These are phyloP conservation scores for Poeciliopsis occidentalis DNA, from an alignment of 2,113 vertebrate genomes.

Conservation along the genomic window DNA sequence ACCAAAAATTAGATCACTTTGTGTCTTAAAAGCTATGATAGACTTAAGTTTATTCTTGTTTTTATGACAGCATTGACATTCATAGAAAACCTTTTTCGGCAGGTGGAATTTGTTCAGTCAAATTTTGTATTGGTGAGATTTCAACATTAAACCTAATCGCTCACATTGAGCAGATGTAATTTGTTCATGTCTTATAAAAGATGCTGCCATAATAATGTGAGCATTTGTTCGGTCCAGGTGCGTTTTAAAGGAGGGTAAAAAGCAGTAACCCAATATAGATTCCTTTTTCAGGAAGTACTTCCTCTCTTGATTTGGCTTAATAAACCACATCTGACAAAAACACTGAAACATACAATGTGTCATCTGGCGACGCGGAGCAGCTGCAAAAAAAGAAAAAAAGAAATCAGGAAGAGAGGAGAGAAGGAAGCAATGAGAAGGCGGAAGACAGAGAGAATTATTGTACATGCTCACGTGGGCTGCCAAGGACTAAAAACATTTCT, in stretches of 20 bases:
- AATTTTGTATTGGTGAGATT: too few relatives aligned
- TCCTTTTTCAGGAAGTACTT: constrained; percentile 47
- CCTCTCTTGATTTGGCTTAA: constrained; percentile 16
- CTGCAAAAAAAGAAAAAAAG: constrained; percentile 28
- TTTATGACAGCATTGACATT: too few relatives aligned
- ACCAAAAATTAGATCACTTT: too few relatives aligned
- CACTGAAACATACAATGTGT: constrained; percentile 24
- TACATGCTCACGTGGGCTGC: constrained; percentile 72
- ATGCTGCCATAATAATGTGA: too few relatives aligned
- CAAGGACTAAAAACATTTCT: constrained; percentile 68
- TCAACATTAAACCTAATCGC: too few relatives aligned
- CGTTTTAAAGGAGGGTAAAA: neutral
- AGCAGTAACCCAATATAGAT: neutral
- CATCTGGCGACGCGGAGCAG: constrained; percentile 53
- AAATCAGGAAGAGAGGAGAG: constrained; percentile 61
- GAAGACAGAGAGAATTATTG: constrained; percentile 77
- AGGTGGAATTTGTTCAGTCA: too few relatives aligned
- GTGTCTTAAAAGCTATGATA: too few relatives aligned
- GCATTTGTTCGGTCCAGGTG: constrained; percentile 13
- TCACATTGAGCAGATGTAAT: neutral
- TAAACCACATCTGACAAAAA: constrained; percentile 21
- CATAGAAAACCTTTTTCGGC: too few relatives aligned
- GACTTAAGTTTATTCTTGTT: too few relatives aligned
- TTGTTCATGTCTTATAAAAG: neutral
- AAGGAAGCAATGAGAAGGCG: constrained; percentile 49